A percentile compares a stretch with the other conserved stretches of the same genome.
phyloP scores from a whole-genome alignment of 2,113 vertebrate genomes.

The Vulpes lagopus region DNA sequence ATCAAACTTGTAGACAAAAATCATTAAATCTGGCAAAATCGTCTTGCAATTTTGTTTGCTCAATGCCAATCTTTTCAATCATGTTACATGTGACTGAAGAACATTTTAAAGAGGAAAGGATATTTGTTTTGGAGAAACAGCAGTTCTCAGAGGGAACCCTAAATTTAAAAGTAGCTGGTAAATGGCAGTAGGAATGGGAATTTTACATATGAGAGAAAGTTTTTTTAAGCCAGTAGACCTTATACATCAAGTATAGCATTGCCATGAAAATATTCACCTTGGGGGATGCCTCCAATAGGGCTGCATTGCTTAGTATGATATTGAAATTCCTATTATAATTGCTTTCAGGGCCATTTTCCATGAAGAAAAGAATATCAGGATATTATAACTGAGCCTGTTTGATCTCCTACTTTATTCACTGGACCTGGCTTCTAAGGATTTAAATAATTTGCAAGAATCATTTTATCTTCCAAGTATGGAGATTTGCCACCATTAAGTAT shows the following conservation, averaged over 20 bases:
- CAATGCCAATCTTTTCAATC: not conserved
- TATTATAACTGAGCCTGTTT: not conserved
- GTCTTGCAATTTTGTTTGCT: conserved; percentile 23
- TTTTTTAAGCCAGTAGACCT: not conserved
- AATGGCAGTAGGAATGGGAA: not conserved
- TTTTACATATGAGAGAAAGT: not conserved
- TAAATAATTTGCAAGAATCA: not conserved
- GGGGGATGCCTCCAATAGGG: not conserved
- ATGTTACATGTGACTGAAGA: not conserved
- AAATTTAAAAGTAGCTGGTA: not conserved
- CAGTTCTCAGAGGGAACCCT: not conserved
- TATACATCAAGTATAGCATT: not conserved
- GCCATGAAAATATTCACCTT: not conserved
- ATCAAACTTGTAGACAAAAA: not conserved
- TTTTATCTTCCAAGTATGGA: conserved; percentile 15
- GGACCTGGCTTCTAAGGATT: not conserved
- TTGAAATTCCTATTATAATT: not conserved
- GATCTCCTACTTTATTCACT: not conserved
- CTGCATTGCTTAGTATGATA: not conserved
- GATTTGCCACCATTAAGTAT: not conserved
- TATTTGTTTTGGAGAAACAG: not conserved
- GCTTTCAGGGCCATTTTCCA: not conserved
- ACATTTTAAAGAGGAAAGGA: conserved; percentile 2
- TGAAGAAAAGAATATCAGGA: not conserved
- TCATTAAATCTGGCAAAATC: not conserved